Evolutionary conservation across 2,888 invertebrate species (phyloP).

Genomic region (Cyclophora punctaria): DNA sequence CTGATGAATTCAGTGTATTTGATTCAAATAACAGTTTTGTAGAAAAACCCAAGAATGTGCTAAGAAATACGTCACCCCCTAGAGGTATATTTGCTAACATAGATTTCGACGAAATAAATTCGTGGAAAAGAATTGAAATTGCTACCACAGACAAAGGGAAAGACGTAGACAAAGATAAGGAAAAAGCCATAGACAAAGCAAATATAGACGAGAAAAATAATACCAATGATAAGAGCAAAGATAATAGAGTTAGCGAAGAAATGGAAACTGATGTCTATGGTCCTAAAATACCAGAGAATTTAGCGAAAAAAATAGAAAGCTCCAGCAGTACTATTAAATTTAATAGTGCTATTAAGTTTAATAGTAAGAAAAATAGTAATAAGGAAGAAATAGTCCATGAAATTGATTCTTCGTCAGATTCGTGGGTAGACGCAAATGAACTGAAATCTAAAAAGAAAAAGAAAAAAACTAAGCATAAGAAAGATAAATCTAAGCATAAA

Average conservation of each 20-base stretch:
- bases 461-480: slow-evolving; percentile 58
- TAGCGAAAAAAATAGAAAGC: slow-evolving; percentile 38
- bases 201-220: slow-evolving; percentile 5
- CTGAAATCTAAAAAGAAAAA: slow-evolving; percentile 55
- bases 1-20: slow-evolving; percentile 2
- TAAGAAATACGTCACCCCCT: slow-evolving; percentile 81
- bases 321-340: slow-evolving; percentile 24
- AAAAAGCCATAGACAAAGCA: slow-evolving; percentile 10
- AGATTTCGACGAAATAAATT: slow-evolving; percentile 74
- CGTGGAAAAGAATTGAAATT: slow-evolving; percentile 48
- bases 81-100: slow-evolving; percentile 82
- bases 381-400: slow-evolving; percentile 6
- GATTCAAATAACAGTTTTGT: slow-evolving; percentile 26
- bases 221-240: neutral
- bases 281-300: slow-evolving; percentile 73
- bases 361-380: neutral
- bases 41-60: slow-evolving; percentile 68
- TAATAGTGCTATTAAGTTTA: slow-evolving; percentile 19
- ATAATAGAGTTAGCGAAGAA: slow-evolving; percentile 8
- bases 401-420: slow-evolving; percentile 53
- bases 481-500: slow-evolving; percentile 44
- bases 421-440: slow-evolving; percentile 69
- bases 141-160: slow-evolving; percentile 19
- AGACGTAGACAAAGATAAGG: slow-evolving; percentile 5
- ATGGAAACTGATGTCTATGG: slow-evolving; percentile 57